These are phyloP conservation scores for Ameiurus melas DNA, from an alignment of 2,113 vertebrate species.

Conservation along the genomic window DNA sequence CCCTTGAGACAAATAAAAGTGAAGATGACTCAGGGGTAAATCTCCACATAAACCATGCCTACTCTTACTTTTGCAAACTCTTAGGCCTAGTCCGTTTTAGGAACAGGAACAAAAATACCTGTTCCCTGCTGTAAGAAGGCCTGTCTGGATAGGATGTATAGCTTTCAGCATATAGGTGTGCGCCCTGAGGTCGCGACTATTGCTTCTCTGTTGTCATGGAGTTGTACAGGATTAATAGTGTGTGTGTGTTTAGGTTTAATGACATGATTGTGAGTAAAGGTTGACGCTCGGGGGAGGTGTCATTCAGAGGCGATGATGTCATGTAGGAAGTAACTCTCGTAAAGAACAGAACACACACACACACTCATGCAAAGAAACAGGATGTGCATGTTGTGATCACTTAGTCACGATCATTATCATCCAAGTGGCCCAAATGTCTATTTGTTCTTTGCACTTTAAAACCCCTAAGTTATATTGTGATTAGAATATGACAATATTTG, in stretches of 20 bases:
- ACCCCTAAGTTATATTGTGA: not conserved
- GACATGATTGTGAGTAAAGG: constrained; percentile 65
- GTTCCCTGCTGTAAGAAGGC: constrained; percentile 4
- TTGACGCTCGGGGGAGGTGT: constrained; percentile 37
- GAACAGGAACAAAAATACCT: constrained; percentile 14
- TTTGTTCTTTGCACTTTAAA: constrained; percentile 27
- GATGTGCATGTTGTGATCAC: constrained; percentile 23
- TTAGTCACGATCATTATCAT: constrained; percentile 36
- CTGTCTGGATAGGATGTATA: constrained; percentile 18
- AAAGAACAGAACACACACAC: constrained; percentile 5
- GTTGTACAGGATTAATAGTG: constrained; percentile 11
- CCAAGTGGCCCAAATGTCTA: constrained; percentile 12
- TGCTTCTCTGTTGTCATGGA: constrained; percentile 36
- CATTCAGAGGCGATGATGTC: constrained; percentile 56
- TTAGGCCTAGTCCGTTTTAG: not conserved
- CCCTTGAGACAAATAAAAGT: constrained; percentile 8
- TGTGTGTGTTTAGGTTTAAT: constrained; percentile 49
- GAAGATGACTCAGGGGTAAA: constrained; percentile 12
- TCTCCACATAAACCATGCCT: not conserved
- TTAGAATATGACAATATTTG: constrained; percentile 20
- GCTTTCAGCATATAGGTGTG: constrained; percentile 26
- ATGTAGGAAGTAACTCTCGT: constrained; percentile 64
- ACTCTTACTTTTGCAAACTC: not conserved
- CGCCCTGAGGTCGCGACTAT: not conserved
- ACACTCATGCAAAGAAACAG: not conserved